phyloP scores from a whole-genome alignment of 1,140 invertebrate genomes.

The Drosophila watanabei region DNA sequence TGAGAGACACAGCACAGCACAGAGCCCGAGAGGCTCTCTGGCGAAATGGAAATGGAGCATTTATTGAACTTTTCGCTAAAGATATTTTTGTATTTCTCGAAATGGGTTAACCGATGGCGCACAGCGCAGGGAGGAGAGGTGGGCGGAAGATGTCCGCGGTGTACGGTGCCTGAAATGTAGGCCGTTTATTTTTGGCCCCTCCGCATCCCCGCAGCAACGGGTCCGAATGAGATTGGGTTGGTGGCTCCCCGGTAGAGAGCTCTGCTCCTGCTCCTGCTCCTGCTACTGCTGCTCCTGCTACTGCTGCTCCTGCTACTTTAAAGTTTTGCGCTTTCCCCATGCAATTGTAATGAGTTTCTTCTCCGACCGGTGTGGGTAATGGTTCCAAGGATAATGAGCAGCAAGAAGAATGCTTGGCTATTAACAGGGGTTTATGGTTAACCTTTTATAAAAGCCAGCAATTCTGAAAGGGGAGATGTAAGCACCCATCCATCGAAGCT shows the following conservation, averaged over 20 bases:
- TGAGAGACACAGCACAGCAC: conserved; percentile 9
- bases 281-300: conserved; percentile 8
- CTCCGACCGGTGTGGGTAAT: conserved; percentile 15
- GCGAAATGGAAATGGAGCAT: conserved; percentile 77
- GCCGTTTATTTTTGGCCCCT: conserved; percentile 60
- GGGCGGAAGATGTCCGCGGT: conserved; percentile 11
- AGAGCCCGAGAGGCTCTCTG: conserved; percentile 16
- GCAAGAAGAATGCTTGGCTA: conserved; percentile 26
- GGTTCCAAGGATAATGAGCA: conserved; percentile 40
- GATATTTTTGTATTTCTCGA: conserved; percentile 72
- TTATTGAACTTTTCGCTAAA: conserved; percentile 80
- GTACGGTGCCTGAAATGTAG: conserved; percentile 53
- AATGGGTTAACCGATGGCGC: conserved; percentile 52
- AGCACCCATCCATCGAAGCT: background rate
- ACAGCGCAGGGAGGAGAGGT: background rate
- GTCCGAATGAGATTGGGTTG: conserved; percentile 28
- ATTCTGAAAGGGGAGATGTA: background rate
- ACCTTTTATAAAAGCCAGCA: conserved; percentile 9
- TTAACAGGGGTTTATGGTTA: conserved; percentile 14
- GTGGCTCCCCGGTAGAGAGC: conserved; percentile 7
- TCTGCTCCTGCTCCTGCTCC: conserved; percentile 26
- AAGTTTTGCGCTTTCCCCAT: conserved; percentile 43
- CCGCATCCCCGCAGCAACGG: conserved; percentile 14
- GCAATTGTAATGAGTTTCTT: conserved; percentile 51
- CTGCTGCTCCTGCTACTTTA: conserved; percentile 39